Evolutionary conservation across 2,888 invertebrate species (phyloP), one percentile per base, ranked within the genome.

Genomic region (Athalia circularis): DNA sequence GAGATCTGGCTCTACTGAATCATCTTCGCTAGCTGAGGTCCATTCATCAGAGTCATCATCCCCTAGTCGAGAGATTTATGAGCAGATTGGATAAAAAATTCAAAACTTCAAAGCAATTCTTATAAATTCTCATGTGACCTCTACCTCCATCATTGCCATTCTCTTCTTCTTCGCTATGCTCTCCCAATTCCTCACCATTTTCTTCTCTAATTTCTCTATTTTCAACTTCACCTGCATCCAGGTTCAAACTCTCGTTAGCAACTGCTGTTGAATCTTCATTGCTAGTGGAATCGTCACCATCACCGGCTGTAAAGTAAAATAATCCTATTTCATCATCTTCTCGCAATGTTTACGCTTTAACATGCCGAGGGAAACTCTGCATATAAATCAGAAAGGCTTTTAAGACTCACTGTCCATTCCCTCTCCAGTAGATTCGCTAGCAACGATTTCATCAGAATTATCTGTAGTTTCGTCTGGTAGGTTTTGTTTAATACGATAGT

Each of bases 401-500:
- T 15, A n/a, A 61, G 77, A 76, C 65, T 79, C 15, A 75, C 77
- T 67, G 65, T 65, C 64, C 4, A 50, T 65, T 47, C 77, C 80
- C 29, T 81, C 82, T 48, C 79, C 79, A 7, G 78, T 80, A 77
- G 80, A 80, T n/a, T 65, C 77, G 8, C 78, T 62, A 5, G 59
- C 77, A n/a, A 70, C 43, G 52, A 70, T 65, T 15, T 84, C 84
- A 65, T 77, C 82, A 4, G 80, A 76, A 77, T 79, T 80, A 11
- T 84, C 84, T 9, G 68, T 74, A 59, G 65, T 61, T 62, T 85
- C 85, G 48, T 77, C 81, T 9, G n/a, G 65, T 61, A 77, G 74
- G 79, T 80, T 59, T 68, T 81, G 83, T 79, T 85, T 85, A 57
- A 78, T 81, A 9, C 87, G 84, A 79, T 88, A 88, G 81, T 86